Evolutionary conservation across 2,113 vertebrate species (phyloP).

Genomic region (Bufo bufo): DNA sequence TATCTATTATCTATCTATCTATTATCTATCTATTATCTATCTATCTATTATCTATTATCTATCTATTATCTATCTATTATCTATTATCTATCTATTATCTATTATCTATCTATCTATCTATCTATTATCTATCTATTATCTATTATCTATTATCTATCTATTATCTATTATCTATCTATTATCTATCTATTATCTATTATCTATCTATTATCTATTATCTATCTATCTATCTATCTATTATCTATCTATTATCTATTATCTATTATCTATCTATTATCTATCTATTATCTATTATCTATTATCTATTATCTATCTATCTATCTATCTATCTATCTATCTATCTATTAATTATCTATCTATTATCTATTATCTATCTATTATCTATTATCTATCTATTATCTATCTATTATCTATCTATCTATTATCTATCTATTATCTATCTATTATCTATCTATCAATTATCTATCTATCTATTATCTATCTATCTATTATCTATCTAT

Average conservation of each 20-base stretch:
- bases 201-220: no score
- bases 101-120: background rate
- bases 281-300: no score
- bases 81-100: slow-evolving; percentile 1
- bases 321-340: no score
- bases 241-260: no score
- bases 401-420: no score
- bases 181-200: no score
- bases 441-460: slow-evolving; percentile 2
- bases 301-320: no score
- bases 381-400: no score
- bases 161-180: slow-evolving; percentile 5
- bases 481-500: background rate
- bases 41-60: background rate
- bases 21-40: background rate
- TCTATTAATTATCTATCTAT: no score
- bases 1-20: slow-evolving; percentile 4
- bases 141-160: background rate
- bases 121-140: slow-evolving; percentile 2
- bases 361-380: no score
- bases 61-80: slow-evolving; percentile 5
- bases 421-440: background rate
- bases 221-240: no score
- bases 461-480: background rate
- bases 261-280: no score